phyloP scores from a whole-genome alignment of 1,140 invertebrate genomes.

The Drosophila ficusphila region DNA sequence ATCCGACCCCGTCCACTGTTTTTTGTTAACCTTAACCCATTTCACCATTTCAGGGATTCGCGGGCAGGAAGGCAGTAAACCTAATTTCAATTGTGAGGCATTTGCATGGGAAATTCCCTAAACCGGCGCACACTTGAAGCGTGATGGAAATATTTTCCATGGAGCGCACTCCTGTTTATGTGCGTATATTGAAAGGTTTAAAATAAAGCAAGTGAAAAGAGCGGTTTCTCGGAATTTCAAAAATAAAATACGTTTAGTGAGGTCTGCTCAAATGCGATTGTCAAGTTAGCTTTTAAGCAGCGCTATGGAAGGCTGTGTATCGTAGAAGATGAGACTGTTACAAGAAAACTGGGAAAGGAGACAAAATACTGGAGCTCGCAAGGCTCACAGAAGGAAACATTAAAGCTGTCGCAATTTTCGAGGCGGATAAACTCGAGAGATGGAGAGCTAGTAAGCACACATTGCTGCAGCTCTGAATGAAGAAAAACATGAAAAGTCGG shows the following conservation, averaged over 20 bases:
- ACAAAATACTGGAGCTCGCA: background rate
- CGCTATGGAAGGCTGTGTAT: too few species aligned
- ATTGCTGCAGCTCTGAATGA: background rate
- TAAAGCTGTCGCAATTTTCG: slow-evolving; percentile 3
- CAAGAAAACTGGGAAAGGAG: too few species aligned
- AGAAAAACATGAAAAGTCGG: slow-evolving; percentile 26
- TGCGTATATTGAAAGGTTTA: slow-evolving; percentile 25
- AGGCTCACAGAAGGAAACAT: background rate
- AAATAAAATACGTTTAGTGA: too few species aligned
- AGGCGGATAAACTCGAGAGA: background rate
- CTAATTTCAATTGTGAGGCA: slow-evolving; percentile 71
- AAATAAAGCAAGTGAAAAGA: slow-evolving; percentile 17
- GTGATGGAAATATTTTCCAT: slow-evolving; percentile 60
- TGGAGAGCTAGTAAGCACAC: background rate
- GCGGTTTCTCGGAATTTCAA: background rate
- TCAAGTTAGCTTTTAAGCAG: too few species aligned
- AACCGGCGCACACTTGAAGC: slow-evolving; percentile 50
- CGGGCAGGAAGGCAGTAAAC: slow-evolving; percentile 34
- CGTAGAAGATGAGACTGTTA: too few species aligned
- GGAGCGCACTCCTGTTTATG: slow-evolving; percentile 31
- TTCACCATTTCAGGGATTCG: slow-evolving; percentile 54
- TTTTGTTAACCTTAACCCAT: slow-evolving; percentile 68
- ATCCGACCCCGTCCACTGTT: slow-evolving; percentile 51
- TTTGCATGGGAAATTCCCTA: slow-evolving; percentile 68
- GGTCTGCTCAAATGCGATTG: too few species aligned